These are phyloP conservation scores for Pseudoips prasinana DNA, from an alignment of 2,888 invertebrate species.

Conservation along the genomic window DNA sequence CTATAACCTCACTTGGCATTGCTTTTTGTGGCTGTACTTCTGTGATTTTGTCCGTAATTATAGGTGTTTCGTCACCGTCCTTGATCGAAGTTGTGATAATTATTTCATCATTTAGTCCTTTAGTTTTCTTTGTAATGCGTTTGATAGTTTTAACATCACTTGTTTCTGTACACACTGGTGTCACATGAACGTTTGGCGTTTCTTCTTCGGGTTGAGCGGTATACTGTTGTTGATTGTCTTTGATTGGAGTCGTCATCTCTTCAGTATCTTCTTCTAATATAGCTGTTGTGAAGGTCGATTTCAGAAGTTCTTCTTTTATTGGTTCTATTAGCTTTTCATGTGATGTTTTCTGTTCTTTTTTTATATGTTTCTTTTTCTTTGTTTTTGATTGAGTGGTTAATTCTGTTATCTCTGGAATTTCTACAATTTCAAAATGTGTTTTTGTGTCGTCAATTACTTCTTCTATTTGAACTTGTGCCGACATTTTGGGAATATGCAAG, in stretches of 20 bases:
- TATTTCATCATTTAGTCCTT: conserved; percentile 50
- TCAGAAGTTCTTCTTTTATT: too few relatives aligned
- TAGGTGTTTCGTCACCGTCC: conserved; percentile 36
- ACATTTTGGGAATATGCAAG: conserved; percentile 52
- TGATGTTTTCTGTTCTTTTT: conserved; percentile 44
- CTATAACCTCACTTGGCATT: conserved; percentile 31
- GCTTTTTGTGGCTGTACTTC: conserved; percentile 50
- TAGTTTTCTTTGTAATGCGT: conserved; percentile 43
- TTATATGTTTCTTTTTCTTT: too few relatives aligned
- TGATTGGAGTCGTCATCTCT: conserved; percentile 30
- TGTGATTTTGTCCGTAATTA: conserved; percentile 27
- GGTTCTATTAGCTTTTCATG: conserved; percentile 21
- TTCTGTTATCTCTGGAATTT: too few relatives aligned
- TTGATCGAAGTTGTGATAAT: conserved; percentile 50
- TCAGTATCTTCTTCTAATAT: conserved; percentile 44
- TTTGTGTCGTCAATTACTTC: conserved; percentile 31
- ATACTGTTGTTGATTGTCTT: conserved; percentile 16
- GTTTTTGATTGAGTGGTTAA: too few relatives aligned
- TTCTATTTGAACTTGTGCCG: conserved; percentile 54
- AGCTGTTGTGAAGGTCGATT: conserved; percentile 39
- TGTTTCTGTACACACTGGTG: conserved; percentile 27
- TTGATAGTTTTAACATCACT: conserved; percentile 38
- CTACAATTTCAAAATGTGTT: too few relatives aligned
- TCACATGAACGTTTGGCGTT: conserved; percentile 31
- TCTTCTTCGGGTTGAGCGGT: conserved; percentile 42